Evolutionary conservation across 2,113 vertebrate species (phyloP), one percentile per base, ranked within the genome.

Genomic region (Prietella phreatophila): DNA sequence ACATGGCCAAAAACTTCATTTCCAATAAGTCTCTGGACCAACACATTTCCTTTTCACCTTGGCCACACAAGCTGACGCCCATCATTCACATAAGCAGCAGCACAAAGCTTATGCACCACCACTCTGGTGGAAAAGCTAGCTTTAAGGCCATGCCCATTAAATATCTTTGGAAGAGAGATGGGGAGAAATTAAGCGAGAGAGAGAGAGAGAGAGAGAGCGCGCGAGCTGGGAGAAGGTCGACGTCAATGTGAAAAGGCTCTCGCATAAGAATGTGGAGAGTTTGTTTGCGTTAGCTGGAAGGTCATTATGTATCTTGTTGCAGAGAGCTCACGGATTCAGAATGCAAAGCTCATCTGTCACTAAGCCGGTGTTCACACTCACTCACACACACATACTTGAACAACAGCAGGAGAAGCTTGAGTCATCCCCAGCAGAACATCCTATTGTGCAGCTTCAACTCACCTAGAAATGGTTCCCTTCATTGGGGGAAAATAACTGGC

Each of bases 21-120:
- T 88, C 71, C 88, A 76, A 90, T 86, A 89, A 83, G 75, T 87
- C 82, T 91, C 61, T 85, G 5, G 69, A 76, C 58, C 65, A 73
- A 75, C 11, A 30, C 50, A 20, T 86, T 84, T 67, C 1, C 53
- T 87, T 86, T 85, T 42, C 6, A 80, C 89, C 50, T 42, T 15
- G 39, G 10, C 79, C 81, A 65, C n/a, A 60, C 2, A 75, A 82
- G 22, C 60, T 58, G 39, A 58, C 82, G 39, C 73, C 55, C 4
- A 73, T 89, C 83, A 47, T 87, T 88, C 86, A 86, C 85, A 78
- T 30, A 81, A 88, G 15, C 47, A 81, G 82, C 33, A 33, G 83
- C 60, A 53, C 13, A 61, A 30, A 80, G 47, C 36, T 71, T 83
- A 67, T 69, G 50, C 14, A 55, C 6, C 10, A 83, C 69, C 67